These are phyloP conservation scores for Hipposideros armiger DNA, from an alignment of 2,113 vertebrate genomes.

Conservation along the genomic window DNA sequence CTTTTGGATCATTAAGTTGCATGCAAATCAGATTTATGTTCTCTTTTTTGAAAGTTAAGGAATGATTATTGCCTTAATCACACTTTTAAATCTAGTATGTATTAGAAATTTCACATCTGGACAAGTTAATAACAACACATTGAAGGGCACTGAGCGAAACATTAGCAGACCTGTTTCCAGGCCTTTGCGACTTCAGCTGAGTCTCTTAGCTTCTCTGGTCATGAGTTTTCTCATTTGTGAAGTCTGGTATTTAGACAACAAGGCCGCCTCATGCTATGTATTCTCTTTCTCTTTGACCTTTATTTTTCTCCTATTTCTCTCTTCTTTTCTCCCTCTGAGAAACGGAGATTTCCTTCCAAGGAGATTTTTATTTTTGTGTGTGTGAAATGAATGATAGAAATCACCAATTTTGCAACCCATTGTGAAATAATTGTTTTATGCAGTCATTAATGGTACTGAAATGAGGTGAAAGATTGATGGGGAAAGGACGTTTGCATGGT, in stretches of 20 bases:
- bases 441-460: background rate
- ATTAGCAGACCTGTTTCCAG: background rate
- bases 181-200: background rate
- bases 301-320: no score
- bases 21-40: background rate
- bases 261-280: background rate
- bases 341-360: background rate
- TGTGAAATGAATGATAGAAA: background rate
- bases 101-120: background rate
- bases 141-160: background rate
- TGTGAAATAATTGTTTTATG: background rate
- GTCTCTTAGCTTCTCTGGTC: background rate
- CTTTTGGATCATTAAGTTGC: background rate
- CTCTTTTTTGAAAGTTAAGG: background rate
- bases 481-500: background rate
- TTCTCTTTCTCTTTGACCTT: background rate
- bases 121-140: background rate
- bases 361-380: background rate
- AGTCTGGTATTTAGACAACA: background rate
- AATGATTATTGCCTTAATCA: background rate
- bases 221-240: background rate
- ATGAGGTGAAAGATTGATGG: background rate
- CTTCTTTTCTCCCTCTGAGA: background rate
- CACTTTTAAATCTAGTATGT: background rate
- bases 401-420: background rate